Conservation (phyloP, 2,113 vertebrate genomes). For the Macaca nemestrina region DNA sequence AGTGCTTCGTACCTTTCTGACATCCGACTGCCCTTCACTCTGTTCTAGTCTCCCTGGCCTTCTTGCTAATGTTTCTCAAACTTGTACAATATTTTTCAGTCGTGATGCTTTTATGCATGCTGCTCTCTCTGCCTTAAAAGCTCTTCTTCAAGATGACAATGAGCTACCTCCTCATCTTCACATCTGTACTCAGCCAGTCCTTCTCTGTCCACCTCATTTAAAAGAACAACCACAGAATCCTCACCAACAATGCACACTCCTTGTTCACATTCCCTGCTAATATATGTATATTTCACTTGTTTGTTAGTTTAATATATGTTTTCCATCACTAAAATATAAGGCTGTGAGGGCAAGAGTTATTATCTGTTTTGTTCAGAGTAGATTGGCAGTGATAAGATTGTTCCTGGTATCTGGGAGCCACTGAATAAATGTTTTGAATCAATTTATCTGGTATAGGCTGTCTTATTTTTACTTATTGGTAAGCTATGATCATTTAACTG, state of each 20-base stretch:
- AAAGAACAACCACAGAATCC: not conserved
- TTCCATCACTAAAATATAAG: not conserved
- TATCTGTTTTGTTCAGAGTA: not conserved
- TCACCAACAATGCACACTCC: not conserved
- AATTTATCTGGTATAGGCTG: not conserved
- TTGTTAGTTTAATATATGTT: not conserved
- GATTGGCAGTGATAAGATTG: not conserved
- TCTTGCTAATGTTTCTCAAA: not conserved
- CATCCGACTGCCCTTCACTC: not conserved
- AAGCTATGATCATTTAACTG: not conserved
- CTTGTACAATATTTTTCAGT: not conserved
- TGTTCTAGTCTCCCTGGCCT: not conserved
- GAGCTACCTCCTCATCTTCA: not conserved
- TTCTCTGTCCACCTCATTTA: not conserved
- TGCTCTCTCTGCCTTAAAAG: not conserved
- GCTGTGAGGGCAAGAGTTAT: not conserved
- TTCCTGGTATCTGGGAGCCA: not conserved
- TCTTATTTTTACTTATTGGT: not conserved
- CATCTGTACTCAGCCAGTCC: not conserved
- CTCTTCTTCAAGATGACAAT: not conserved
- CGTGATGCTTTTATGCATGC: not conserved
- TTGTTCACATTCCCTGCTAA: not conserved
- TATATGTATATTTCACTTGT: not conserved
- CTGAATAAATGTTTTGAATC: not conserved
- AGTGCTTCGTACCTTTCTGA: not conserved